A percentile compares a stretch with the other conserved stretches of the same genome.
Conservation (phyloP, 2,888 invertebrate species). For the Lobophora halterata region DNA sequence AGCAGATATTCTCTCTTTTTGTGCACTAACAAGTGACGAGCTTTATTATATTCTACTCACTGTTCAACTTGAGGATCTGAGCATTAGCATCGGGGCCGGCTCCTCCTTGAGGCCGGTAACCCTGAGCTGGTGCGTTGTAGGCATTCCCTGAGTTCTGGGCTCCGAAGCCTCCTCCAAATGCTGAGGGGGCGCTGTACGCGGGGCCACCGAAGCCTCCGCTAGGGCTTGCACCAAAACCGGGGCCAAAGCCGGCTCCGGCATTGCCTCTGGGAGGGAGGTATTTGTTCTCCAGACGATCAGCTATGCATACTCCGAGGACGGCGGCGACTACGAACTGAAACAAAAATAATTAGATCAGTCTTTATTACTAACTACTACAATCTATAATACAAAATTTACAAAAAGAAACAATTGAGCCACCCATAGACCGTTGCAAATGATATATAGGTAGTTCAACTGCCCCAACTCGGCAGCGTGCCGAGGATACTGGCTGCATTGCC, state of each 20-base stretch:
- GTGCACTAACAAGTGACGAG: no score
- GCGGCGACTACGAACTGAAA: constrained; percentile 70
- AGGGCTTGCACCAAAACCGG: constrained; percentile 40
- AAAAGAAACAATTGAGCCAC: no score
- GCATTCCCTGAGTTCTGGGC: constrained; percentile 38
- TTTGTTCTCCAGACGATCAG: constrained; percentile 73
- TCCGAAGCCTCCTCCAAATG: constrained; percentile 32
- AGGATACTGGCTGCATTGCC: no score
- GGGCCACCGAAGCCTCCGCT: constrained; percentile 34
- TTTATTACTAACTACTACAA: no score
- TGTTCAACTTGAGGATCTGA: constrained; percentile 66
- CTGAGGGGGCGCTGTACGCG: constrained; percentile 24
- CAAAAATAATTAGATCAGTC: not conserved
- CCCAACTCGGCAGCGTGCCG: no score
- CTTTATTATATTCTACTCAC: no score
- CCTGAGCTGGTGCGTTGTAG: constrained; percentile 43
- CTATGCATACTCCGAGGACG: constrained; percentile 66
- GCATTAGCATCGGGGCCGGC: constrained; percentile 62
- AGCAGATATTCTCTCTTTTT: no score
- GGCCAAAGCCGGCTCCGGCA: constrained; percentile 63
- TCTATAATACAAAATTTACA: no score
- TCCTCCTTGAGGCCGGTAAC: constrained; percentile 33
- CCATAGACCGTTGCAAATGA: no score
- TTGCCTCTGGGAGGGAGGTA: constrained; percentile 75
- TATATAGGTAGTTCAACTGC: no score